Evolutionary conservation across 2,888 invertebrate species (phyloP).

Genomic region (Koerneria pararmatus): DNA sequence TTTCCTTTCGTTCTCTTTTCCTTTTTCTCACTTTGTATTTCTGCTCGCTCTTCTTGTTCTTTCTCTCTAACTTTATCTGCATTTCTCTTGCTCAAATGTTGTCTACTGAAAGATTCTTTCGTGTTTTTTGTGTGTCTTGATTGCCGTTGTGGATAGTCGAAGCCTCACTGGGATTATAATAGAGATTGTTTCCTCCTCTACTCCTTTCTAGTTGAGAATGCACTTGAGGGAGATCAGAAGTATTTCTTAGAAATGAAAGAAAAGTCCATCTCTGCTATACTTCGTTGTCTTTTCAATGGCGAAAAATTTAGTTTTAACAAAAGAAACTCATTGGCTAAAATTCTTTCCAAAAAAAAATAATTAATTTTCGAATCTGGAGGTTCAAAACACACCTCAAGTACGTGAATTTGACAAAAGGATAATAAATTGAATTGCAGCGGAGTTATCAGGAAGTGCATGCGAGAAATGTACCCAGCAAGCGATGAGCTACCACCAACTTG

Average conservation of each 20-base stretch:
- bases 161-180: conserved; percentile 19
- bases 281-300: no score
- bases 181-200: conserved; percentile 17
- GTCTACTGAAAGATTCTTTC: not conserved
- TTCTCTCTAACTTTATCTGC: not conserved
- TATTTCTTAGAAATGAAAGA: no score
- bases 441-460: conserved; percentile 2
- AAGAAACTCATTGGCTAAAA: no score
- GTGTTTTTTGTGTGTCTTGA: not conserved
- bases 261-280: no score
- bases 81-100: not conserved
- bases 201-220: not conserved
- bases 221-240: no score
- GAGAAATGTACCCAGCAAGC: conserved; percentile 41
- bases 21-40: not conserved
- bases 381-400: no score
- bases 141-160: not conserved
- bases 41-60: not conserved
- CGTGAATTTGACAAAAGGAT: not conserved
- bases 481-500: conserved; percentile 38
- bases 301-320: no score
- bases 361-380: no score
- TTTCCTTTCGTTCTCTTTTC: not conserved
- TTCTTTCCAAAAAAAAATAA: no score
- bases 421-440: conserved; percentile 3